A percentile compares a stretch with the other conserved stretches of the same genome.
These are phyloP conservation scores for Atherinomorus stipes DNA, from an alignment of 2,113 vertebrate species.

Conservation along the genomic window DNA sequence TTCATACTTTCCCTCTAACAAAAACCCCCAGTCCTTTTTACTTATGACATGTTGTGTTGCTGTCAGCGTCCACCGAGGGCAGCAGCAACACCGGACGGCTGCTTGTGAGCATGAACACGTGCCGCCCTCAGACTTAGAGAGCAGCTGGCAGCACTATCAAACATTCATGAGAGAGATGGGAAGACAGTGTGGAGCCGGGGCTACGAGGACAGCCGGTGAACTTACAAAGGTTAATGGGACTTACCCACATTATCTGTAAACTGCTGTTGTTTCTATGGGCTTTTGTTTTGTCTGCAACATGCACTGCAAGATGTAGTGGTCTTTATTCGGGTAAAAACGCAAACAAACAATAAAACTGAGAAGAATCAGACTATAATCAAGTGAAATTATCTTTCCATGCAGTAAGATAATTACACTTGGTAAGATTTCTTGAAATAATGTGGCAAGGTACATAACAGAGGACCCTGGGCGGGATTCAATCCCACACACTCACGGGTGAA, in stretches of 20 bases:
- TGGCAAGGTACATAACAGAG: too few species aligned
- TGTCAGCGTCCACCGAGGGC: slow-evolving; percentile 31
- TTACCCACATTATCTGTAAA: slow-evolving; percentile 50
- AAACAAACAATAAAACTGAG: too few species aligned
- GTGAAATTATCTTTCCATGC: too few species aligned
- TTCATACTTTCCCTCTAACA: background rate
- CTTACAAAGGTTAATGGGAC: slow-evolving; percentile 53
- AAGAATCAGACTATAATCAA: too few species aligned
- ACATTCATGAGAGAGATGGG: slow-evolving; percentile 75
- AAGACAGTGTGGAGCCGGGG: slow-evolving; percentile 58
- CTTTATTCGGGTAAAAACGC: too few species aligned
- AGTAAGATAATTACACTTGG: too few species aligned
- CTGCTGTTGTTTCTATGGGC: slow-evolving; percentile 26
- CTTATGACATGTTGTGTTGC: background rate
- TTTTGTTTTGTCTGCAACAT: slow-evolving; percentile 18
- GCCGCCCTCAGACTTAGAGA: slow-evolving; percentile 61
- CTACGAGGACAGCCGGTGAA: slow-evolving; percentile 29
- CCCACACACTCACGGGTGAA: too few species aligned
- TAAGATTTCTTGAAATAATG: too few species aligned
- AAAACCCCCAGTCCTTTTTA: background rate
- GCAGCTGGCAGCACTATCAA: slow-evolving; percentile 73
- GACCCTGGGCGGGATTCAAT: too few species aligned
- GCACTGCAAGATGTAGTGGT: too few species aligned
- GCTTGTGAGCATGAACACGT: slow-evolving; percentile 54
- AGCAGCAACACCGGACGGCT: slow-evolving; percentile 36